Base-by-base conservation (phyloP, 1,140 invertebrate genomes). In the Drosophila baimaii region DNA sequence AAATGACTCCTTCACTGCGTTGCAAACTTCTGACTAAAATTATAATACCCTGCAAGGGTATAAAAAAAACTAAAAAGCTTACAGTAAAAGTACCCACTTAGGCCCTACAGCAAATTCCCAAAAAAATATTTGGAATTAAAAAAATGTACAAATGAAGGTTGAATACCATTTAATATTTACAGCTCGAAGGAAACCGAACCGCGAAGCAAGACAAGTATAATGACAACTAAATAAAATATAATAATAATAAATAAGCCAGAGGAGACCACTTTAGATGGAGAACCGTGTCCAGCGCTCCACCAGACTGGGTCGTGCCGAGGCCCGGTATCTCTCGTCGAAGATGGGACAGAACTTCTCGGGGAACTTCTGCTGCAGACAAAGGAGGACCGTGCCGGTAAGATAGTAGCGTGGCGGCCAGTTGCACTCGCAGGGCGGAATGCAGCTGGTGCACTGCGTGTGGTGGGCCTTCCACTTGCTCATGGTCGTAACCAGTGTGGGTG, bases 381-480 rank as follows among this genome's bases (percentile, higher is more conserved):
- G 46, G n/a, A 89, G 55, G 3, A 90, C 84, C 13, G 84, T 89
- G 2, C 77, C 85, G n/a, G 84, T 89, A 2, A 89, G 70, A 39
- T 89, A 89, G 39, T 73, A 89, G 0, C 84, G 80, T 0, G 84
- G 72, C 6, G 74, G 81, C 84, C 84, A 89, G 21, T 25, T 39
- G 59, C 85, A 89, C 61, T 89, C 84, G 61, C 84, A 89, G 3
- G 84, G 84, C 44, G 84, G 84, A 8, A 90, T 81, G n/a, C 84
- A 89, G 0, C 7, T 0, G 0, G 1, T 2, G 33, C 84, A 89
- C 1, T 23, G 12, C 1, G 37, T 47, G 12, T 84, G 62, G 6
- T 13, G 9, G 25, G 43, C 55, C 12, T 17, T 29, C 80, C 81
- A 84, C 5, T 61, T 74, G 52, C 73, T 71, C n/a, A 52, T 25